Evolutionary conservation across 2,113 vertebrate genomes (phyloP).

Genomic region (Sterrhoptilus dennistouni): DNA sequence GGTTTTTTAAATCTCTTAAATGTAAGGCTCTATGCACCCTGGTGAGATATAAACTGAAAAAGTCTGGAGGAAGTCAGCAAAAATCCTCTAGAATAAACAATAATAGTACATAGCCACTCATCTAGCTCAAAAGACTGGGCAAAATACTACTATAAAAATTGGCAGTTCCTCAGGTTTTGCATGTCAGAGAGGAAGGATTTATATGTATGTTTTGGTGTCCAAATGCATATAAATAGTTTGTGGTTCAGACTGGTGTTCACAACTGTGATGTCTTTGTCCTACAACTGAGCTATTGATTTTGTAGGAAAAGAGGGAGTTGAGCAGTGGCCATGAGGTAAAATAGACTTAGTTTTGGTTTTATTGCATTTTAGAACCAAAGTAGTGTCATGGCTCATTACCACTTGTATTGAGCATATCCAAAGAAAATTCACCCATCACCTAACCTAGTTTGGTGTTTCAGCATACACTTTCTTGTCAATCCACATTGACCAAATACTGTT

Average conservation of each 20-base stretch:
- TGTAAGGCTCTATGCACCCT: conserved; percentile 34
- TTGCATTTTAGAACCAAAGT: not conserved
- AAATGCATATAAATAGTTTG: not conserved
- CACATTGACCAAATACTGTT: not conserved
- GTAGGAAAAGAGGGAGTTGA: not conserved
- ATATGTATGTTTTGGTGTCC: not conserved
- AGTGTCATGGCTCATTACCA: not conserved
- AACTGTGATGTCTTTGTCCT: not conserved
- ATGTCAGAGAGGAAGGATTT: not conserved
- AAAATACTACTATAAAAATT: not conserved
- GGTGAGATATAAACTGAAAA: conserved; percentile 59
- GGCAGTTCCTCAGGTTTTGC: not conserved
- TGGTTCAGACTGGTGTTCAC: not conserved
- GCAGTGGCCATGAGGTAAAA: not conserved
- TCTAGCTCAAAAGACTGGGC: not conserved
- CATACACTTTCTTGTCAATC: not conserved
- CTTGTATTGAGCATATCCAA: not conserved
- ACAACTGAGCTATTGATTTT: not conserved
- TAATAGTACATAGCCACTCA: not conserved
- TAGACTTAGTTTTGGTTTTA: not conserved
- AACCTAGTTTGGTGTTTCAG: not conserved
- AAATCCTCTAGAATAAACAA: conserved; percentile 50
- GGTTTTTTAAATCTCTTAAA: conserved; percentile 50
- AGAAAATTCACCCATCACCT: not conserved
- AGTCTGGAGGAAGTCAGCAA: conserved; percentile 50